Evolutionary conservation across 1,140 invertebrate species (phyloP).

Genomic region (Dinothrombium tinctorium): DNA sequence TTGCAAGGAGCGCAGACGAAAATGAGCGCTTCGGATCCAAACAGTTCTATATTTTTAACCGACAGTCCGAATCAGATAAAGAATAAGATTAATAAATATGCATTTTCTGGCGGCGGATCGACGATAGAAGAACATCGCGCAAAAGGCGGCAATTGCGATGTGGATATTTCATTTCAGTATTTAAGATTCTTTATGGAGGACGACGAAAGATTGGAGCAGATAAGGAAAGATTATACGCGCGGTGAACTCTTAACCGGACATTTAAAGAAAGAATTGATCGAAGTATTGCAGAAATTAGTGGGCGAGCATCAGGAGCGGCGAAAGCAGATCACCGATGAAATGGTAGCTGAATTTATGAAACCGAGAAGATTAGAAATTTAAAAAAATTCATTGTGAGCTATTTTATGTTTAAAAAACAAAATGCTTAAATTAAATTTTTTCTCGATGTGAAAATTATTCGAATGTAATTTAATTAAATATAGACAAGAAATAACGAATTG

Average conservation of each 20-base stretch:
- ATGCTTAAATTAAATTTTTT: too few species aligned
- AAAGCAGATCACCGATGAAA: slow-evolving; percentile 58
- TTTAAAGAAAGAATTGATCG: slow-evolving; percentile 72
- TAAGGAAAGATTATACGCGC: slow-evolving; percentile 55
- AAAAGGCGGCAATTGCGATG: slow-evolving; percentile 66
- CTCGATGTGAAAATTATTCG: too few species aligned
- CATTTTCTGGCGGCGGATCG: slow-evolving; percentile 83
- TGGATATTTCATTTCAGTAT: slow-evolving; percentile 92
- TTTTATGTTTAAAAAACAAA: too few species aligned
- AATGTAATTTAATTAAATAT: too few species aligned
- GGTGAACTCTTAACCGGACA: slow-evolving; percentile 79
- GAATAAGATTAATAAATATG: slow-evolving; percentile 95
- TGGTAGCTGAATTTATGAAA: slow-evolving; percentile 56
- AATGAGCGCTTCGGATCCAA: slow-evolving; percentile 88
- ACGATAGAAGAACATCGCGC: slow-evolving; percentile 78
- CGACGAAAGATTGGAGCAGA: slow-evolving; percentile 60
- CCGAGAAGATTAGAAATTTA: slow-evolving; percentile 43
- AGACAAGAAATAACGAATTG: too few species aligned
- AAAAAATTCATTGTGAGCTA: too few species aligned
- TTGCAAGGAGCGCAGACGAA: slow-evolving; percentile 88
- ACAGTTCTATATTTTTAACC: slow-evolving; percentile 78
- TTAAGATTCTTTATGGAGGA: slow-evolving; percentile 86
- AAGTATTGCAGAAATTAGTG: slow-evolving; percentile 42
- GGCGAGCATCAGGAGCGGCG: slow-evolving; percentile 54
- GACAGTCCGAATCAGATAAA: slow-evolving; percentile 93